These are phyloP conservation scores for Sweltsa coloradensis DNA, from an alignment of 1,140 invertebrate genomes.

Conservation along the genomic window DNA sequence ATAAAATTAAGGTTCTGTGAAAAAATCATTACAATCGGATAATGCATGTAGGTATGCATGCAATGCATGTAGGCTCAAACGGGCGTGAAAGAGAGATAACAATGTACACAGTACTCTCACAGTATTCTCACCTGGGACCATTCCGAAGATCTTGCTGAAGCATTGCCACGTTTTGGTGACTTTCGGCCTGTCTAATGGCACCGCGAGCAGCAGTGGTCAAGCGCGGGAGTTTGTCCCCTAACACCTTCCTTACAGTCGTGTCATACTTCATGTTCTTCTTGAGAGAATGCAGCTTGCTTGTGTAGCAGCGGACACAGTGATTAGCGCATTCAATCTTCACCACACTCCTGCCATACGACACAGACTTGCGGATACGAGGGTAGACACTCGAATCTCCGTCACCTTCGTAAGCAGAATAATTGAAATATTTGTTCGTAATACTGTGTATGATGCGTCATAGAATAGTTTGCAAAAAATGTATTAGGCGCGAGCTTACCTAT, in stretches of 20 bases:
- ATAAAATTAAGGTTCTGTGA: too few relatives aligned
- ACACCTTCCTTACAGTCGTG: not conserved
- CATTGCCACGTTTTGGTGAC: not conserved
- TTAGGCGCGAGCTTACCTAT: too few relatives aligned
- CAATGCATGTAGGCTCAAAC: too few relatives aligned
- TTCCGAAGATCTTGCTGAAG: not conserved
- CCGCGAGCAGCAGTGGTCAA: constrained; percentile 3
- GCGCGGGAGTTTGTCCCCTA: not conserved
- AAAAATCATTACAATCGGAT: too few relatives aligned
- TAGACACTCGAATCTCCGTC: constrained; percentile 12
- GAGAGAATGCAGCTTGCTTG: not conserved
- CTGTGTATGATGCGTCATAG: too few relatives aligned
- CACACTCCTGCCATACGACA: not conserved
- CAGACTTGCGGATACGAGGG: not conserved
- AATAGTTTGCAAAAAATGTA: too few relatives aligned
- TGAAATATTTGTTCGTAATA: too few relatives aligned
- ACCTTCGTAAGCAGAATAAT: too few relatives aligned
- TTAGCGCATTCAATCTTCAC: constrained; percentile 13
- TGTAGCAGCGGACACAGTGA: constrained; percentile 5
- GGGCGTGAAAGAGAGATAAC: too few relatives aligned
- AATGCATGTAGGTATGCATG: too few relatives aligned
- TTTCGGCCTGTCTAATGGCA: not conserved
- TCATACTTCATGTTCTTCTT: not conserved
- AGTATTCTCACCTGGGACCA: too few relatives aligned
- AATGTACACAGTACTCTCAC: too few relatives aligned